Evolutionary conservation across 2,888 invertebrate species (phyloP).

Genomic region (Caenorhabditis becei): DNA sequence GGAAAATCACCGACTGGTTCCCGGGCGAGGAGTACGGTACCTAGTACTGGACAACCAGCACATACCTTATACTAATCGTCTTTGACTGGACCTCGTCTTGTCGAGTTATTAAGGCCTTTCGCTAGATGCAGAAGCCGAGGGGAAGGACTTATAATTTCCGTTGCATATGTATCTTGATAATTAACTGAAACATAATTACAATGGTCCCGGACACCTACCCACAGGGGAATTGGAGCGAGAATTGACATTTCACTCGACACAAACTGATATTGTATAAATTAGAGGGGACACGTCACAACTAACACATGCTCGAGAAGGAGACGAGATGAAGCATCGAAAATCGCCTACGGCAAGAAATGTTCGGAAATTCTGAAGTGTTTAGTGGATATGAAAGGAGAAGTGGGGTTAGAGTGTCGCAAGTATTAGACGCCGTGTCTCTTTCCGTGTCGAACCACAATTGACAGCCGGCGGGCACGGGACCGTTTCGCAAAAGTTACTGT

Average conservation of each 20-base stretch:
- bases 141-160: slow-evolving; percentile 19
- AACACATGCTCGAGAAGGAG: neutral
- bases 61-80: slow-evolving; percentile 45
- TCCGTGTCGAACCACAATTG: slow-evolving; percentile 32
- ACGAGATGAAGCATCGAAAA: slow-evolving; percentile 39
- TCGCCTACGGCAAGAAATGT: slow-evolving; percentile 49
- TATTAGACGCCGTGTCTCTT: slow-evolving; percentile 27
- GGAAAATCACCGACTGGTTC: slow-evolving; percentile 20
- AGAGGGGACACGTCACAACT: slow-evolving; percentile 16
- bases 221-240: slow-evolving; percentile 20
- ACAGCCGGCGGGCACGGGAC: slow-evolving; percentile 13
- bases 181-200: slow-evolving; percentile 60
- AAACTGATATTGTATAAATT: slow-evolving; percentile 50
- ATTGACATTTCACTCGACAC: slow-evolving; percentile 45
- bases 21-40: slow-evolving; percentile 22
- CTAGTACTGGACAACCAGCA: neutral
- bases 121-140: neutral
- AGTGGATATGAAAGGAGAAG: slow-evolving; percentile 30
- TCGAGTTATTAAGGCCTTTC: slow-evolving; percentile 20
- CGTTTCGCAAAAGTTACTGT: slow-evolving; percentile 9
- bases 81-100: slow-evolving; percentile 17
- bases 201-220: slow-evolving; percentile 27
- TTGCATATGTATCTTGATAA: slow-evolving; percentile 59
- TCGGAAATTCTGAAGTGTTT: slow-evolving; percentile 56
- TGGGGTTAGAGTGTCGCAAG: slow-evolving; percentile 12